phyloP scores from a whole-genome alignment of 2,113 vertebrate species.

The Potamarius usumacintae region DNA sequence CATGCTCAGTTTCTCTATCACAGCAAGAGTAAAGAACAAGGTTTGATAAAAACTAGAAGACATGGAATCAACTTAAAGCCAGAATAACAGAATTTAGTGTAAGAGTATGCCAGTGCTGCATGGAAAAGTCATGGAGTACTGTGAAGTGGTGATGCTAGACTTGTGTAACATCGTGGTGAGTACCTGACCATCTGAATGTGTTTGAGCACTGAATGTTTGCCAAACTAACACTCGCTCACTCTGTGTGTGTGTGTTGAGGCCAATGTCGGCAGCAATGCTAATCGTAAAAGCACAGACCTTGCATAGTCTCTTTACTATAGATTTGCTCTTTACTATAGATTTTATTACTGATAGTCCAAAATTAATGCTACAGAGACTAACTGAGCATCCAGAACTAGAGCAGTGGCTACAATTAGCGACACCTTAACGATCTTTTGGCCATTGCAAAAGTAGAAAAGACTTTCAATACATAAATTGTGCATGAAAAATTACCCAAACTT shows the following conservation, averaged over 20 bases:
- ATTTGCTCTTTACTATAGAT: not conserved
- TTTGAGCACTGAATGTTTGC: not conserved
- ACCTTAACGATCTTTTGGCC: too few relatives aligned
- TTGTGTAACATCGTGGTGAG: not conserved
- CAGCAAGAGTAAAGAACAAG: not conserved
- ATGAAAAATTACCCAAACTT: too few relatives aligned
- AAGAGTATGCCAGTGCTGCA: not conserved
- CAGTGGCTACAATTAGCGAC: too few relatives aligned
- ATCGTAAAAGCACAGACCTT: conserved; percentile 3
- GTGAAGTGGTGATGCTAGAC: not conserved
- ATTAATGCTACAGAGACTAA: not conserved
- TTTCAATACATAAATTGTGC: too few relatives aligned
- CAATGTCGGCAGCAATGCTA: not conserved
- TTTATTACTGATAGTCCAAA: not conserved
- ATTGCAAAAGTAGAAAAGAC: too few relatives aligned
- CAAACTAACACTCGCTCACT: not conserved
- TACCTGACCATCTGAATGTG: not conserved
- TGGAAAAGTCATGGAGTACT: not conserved
- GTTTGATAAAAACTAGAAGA: not conserved
- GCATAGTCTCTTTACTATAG: not conserved
- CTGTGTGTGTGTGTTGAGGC: not conserved
- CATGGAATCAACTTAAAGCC: not conserved
- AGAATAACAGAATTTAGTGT: not conserved
- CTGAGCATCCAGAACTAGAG: not conserved
- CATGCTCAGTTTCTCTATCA: conserved; percentile 72